phyloP scores from a whole-genome alignment of 2,888 invertebrate species.

The Sialis lutaria region DNA sequence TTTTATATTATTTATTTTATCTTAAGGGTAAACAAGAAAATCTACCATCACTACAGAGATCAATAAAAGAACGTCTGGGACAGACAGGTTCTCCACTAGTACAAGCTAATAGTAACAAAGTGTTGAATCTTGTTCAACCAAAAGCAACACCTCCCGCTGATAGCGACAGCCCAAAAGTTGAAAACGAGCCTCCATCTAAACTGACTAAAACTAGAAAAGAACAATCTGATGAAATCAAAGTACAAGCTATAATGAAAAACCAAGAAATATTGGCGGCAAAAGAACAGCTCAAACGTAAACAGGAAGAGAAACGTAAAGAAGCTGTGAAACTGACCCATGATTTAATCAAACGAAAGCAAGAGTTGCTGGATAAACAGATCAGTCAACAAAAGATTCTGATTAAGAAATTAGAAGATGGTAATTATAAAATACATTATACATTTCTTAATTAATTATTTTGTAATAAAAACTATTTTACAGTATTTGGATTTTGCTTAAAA shows the following conservation, averaged over 20 bases:
- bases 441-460: slow-evolving; percentile 3
- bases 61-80: slow-evolving; percentile 34
- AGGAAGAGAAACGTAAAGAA: slow-evolving; percentile 57
- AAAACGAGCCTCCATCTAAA: slow-evolving; percentile 8
- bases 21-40: slow-evolving; percentile 41
- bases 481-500: too few relatives aligned
- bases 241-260: slow-evolving; percentile 31
- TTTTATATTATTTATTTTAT: background rate
- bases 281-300: slow-evolving; percentile 52
- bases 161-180: slow-evolving; percentile 6
- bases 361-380: slow-evolving; percentile 75
- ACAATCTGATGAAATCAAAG: slow-evolving; percentile 18
- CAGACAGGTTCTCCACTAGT: slow-evolving; percentile 20
- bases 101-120: slow-evolving; percentile 28
- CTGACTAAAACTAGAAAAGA: slow-evolving; percentile 9
- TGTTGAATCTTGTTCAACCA: slow-evolving; percentile 26
- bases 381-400: slow-evolving; percentile 72
- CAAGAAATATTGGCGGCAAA: slow-evolving; percentile 40
- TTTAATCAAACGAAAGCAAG: slow-evolving; percentile 69
- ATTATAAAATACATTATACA: slow-evolving; percentile 11
- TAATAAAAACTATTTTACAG: background rate
- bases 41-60: slow-evolving; percentile 22
- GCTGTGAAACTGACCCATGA: slow-evolving; percentile 62
- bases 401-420: slow-evolving; percentile 61
- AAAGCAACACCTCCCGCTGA: slow-evolving; percentile 18